Evolutionary conservation across 2,113 vertebrate species (phyloP).

Genomic region (Nibea albiflora): DNA sequence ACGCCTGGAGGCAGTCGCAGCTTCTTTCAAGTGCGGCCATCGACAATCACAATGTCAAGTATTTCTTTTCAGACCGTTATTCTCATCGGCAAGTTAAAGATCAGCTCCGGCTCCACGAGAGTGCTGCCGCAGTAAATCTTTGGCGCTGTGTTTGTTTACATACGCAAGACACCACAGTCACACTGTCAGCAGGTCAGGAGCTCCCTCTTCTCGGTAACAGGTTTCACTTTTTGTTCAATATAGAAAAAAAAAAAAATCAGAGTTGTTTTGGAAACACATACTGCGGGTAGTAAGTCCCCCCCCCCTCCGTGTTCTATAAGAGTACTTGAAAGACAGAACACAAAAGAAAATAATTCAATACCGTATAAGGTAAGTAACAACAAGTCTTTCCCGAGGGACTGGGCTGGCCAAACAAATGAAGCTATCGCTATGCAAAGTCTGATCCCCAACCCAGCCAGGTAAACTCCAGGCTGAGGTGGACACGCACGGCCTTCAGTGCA

Average conservation of each 20-base stretch:
- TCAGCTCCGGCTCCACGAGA: not conserved
- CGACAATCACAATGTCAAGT: not conserved
- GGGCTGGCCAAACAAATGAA: slow-evolving; percentile 58
- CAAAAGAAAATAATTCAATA: not conserved
- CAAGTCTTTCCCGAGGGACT: slow-evolving; percentile 13
- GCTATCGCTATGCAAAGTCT: slow-evolving; percentile 65
- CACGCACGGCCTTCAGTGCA: slow-evolving; percentile 18
- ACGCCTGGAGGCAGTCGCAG: not conserved
- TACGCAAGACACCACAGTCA: not conserved
- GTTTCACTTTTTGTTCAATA: slow-evolving; percentile 20
- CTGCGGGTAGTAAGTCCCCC: not conserved
- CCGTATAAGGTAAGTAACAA: slow-evolving; percentile 8
- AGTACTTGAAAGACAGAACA: slow-evolving; percentile 2
- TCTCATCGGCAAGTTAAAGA: slow-evolving; percentile 4
- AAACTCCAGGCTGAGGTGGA: not conserved
- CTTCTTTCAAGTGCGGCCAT: not conserved
- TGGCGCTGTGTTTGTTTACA: slow-evolving; percentile 15
- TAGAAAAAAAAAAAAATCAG: slow-evolving; percentile 26
- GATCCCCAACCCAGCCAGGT: slow-evolving; percentile 19
- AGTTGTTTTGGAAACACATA: slow-evolving; percentile 47
- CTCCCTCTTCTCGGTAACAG: slow-evolving; percentile 18
- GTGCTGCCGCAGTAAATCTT: not conserved
- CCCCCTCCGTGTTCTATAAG: not conserved
- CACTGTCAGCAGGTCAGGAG: not conserved
- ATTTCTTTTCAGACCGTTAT: slow-evolving; percentile 6